A percentile compares a stretch with the other conserved stretches of the same genome.
phyloP scores from a whole-genome alignment of 1,140 invertebrate species.

The Carposina sasakii region DNA sequence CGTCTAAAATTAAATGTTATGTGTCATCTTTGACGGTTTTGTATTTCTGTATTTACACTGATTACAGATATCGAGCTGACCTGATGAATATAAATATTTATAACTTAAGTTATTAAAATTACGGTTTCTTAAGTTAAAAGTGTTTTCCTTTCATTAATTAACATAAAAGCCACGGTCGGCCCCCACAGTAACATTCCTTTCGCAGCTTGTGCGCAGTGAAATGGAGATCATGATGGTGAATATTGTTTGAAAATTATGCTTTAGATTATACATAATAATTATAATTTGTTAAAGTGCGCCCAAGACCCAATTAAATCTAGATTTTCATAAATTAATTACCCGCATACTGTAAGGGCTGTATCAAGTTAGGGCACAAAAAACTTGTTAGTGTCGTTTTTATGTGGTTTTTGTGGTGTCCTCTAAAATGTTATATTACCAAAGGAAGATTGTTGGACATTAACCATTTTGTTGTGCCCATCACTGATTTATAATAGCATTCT shows the following conservation, averaged over 20 bases:
- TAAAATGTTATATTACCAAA: conserved; percentile 58
- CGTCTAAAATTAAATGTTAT: conserved; percentile 74
- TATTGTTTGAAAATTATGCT: conserved; percentile 54
- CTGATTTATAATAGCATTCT: conserved; percentile 59
- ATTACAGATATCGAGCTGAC: conserved; percentile 75
- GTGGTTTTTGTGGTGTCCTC: conserved; percentile 63
- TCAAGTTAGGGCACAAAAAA: conserved; percentile 67
- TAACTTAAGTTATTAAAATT: conserved; percentile 76
- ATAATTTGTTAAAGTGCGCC: conserved; percentile 58
- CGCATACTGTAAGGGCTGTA: conserved; percentile 66
- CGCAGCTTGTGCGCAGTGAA: conserved; percentile 67
- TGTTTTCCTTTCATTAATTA: conserved; percentile 74
- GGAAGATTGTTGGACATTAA: conserved; percentile 64
- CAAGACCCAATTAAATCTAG: conserved; percentile 49
- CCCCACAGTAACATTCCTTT: conserved; percentile 66
- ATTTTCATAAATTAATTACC: conserved; percentile 53
- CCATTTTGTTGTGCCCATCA: conserved; percentile 69
- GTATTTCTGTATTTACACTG: conserved; percentile 75
- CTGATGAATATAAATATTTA: conserved; percentile 76
- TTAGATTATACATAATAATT: conserved; percentile 53
- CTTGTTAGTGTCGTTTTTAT: conserved; percentile 65
- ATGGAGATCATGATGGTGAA: conserved; percentile 66
- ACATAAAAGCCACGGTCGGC: conserved; percentile 61
- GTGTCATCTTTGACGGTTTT: conserved; percentile 75
- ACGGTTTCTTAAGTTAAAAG: conserved; percentile 76